A percentile compares a stretch with the other conserved stretches of the same genome.
Conservation (phyloP, 2,888 invertebrate species). For the Megalurothrips usitatus region DNA sequence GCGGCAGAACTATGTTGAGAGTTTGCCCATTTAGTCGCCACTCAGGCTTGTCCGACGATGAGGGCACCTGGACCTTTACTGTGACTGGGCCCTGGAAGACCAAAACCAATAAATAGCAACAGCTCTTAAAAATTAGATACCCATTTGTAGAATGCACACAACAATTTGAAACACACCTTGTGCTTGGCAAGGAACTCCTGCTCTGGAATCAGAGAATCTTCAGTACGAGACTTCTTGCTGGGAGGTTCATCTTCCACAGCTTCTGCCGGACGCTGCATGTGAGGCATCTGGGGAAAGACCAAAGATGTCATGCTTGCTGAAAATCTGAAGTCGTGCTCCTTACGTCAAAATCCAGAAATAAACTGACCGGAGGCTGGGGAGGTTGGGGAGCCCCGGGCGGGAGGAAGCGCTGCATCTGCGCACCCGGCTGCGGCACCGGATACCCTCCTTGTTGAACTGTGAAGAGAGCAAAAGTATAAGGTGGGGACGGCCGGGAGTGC, state of each 20-base stretch:
- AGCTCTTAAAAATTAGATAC: slow-evolving; percentile 32
- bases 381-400: slow-evolving; percentile 47
- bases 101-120: slow-evolving; percentile 31
- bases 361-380: slow-evolving; percentile 44
- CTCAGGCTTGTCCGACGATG: slow-evolving; percentile 82
- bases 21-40: slow-evolving; percentile 93
- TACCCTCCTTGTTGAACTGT: slow-evolving; percentile 35
- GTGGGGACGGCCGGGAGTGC: no score
- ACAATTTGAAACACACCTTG: slow-evolving; percentile 49
- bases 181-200: slow-evolving; percentile 68
- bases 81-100: slow-evolving; percentile 64
- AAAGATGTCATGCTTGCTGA: background rate
- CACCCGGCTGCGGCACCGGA: slow-evolving; percentile 41
- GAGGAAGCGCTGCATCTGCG: slow-evolving; percentile 47
- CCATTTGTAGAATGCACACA: background rate
- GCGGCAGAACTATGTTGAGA: slow-evolving; percentile 69
- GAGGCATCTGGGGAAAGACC: slow-evolving; percentile 41
- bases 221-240: slow-evolving; percentile 81
- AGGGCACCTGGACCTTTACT: slow-evolving; percentile 77
- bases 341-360: slow-evolving; percentile 32
- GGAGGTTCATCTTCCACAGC: slow-evolving; percentile 74
- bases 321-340: slow-evolving; percentile 26
- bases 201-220: slow-evolving; percentile 90
- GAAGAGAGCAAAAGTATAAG: background rate
- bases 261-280: slow-evolving; percentile 41